A percentile compares a stretch with the other conserved stretches of the same genome.
These are phyloP conservation scores for Pedionomus torquatus DNA, from an alignment of 2,113 vertebrate species.

Conservation along the genomic window DNA sequence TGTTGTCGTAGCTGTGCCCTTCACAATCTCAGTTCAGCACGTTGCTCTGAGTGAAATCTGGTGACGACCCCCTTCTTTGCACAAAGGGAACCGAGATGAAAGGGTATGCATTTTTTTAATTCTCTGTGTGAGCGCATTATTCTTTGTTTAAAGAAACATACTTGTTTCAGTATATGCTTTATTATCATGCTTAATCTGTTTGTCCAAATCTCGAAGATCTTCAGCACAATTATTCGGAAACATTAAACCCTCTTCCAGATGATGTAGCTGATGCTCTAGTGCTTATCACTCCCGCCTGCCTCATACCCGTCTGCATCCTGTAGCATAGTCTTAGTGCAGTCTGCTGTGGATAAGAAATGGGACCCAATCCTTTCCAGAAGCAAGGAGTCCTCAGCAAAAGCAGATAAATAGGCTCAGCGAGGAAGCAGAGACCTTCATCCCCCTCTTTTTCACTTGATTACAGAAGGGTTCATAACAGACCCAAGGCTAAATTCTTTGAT, in stretches of 20 bases:
- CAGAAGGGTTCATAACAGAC: not conserved
- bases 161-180: not conserved
- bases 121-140: fast-evolving
- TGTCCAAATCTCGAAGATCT: not conserved
- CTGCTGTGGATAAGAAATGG: not conserved
- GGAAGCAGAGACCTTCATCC: not conserved
- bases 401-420: not conserved
- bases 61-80: not conserved
- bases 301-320: not conserved
- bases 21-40: not conserved
- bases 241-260: not conserved
- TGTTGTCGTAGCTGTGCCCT: not conserved
- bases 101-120: not conserved
- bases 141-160: not conserved
- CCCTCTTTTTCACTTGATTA: not conserved
- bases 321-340: not conserved
- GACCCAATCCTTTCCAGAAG: not conserved
- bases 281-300: not conserved
- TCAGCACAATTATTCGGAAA: not conserved
- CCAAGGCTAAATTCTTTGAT: not conserved
- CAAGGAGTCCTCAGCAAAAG: not conserved
- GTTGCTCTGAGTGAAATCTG: not conserved
- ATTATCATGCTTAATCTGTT: not conserved
- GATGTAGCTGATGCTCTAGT: not conserved
- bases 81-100: not conserved